A percentile compares a stretch with the other conserved stretches of the same genome.
These are phyloP conservation scores for Anoura caudifer DNA, from an alignment of 2,113 vertebrate genomes.

Conservation along the genomic window DNA sequence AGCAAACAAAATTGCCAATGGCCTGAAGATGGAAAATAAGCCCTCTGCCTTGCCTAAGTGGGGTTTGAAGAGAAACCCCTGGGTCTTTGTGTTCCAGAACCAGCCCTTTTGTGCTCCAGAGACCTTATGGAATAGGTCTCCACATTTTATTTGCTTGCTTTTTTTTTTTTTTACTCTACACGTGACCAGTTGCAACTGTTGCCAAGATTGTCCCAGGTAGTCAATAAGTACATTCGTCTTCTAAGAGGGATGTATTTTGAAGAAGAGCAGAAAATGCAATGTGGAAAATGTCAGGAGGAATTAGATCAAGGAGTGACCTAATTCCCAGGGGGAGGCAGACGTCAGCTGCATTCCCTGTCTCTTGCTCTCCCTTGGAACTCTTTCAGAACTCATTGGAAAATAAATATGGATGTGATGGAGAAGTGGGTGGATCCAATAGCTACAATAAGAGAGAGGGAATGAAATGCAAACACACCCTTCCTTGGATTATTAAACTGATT, in stretches of 20 bases:
- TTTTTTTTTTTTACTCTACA: constrained; percentile 8
- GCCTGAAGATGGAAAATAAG: constrained; percentile 32
- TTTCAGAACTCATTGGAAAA: constrained; percentile 79
- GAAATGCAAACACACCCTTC: constrained; percentile 73
- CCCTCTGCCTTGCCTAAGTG: neutral
- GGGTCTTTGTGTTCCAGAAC: neutral
- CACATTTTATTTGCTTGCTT: neutral
- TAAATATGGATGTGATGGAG: constrained; percentile 77
- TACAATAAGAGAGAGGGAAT: constrained; percentile 57
- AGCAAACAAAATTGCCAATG: constrained; percentile 46
- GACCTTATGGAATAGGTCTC: neutral
- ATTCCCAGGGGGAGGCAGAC: constrained; percentile 78
- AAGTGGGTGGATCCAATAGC: constrained; percentile 69
- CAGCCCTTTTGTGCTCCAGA: neutral
- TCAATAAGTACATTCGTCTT: constrained; percentile 59
- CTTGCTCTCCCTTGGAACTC: constrained; percentile 82
- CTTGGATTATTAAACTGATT: constrained; percentile 54
- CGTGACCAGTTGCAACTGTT: neutral
- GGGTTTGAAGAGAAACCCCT: neutral
- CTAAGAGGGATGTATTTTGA: constrained; percentile 61
- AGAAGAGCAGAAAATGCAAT: constrained; percentile 73
- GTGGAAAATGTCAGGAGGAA: constrained; percentile 79
- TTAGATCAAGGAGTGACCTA: constrained; percentile 80
- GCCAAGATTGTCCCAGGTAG: constrained; percentile 37
- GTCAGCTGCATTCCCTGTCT: constrained; percentile 76